Evolutionary conservation across 2,113 vertebrate species (phyloP).

Genomic region (Mesoclemmys tuberculata): DNA sequence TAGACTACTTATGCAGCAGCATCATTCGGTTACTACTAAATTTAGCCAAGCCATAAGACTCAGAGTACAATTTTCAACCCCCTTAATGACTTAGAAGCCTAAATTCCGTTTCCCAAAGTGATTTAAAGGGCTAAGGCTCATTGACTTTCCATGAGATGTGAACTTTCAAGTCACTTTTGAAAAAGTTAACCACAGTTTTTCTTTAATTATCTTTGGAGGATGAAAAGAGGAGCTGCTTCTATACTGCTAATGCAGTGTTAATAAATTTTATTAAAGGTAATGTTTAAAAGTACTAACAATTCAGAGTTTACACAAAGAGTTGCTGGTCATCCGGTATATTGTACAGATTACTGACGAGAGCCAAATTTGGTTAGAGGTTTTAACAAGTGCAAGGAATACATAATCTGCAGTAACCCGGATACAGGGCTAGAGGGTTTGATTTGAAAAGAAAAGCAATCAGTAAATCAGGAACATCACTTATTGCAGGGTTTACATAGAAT

Average conservation of each 20-base stretch:
- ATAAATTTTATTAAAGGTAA: neutral
- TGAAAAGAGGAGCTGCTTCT: neutral
- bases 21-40: rapidly evolving
- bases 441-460: too few relatives aligned
- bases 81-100: neutral
- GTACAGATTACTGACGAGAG: too few relatives aligned
- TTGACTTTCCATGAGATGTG: neutral
- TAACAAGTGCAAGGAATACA: too few relatives aligned
- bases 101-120: neutral
- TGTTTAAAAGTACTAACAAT: too few relatives aligned
- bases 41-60: rapidly evolving
- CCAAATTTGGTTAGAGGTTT: too few relatives aligned
- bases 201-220: neutral
- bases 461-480: too few relatives aligned
- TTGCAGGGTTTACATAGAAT: too few relatives aligned
- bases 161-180: neutral
- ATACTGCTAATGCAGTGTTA: neutral
- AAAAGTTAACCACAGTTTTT: neutral
- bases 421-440: too few relatives aligned
- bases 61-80: neutral
- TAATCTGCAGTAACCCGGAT: too few relatives aligned
- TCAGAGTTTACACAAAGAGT: too few relatives aligned
- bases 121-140: neutral
- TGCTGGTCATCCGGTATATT: too few relatives aligned
- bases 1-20: rapidly evolving